Conservation (phyloP, 2,888 invertebrate species). For the Melanostoma mellinum region DNA sequence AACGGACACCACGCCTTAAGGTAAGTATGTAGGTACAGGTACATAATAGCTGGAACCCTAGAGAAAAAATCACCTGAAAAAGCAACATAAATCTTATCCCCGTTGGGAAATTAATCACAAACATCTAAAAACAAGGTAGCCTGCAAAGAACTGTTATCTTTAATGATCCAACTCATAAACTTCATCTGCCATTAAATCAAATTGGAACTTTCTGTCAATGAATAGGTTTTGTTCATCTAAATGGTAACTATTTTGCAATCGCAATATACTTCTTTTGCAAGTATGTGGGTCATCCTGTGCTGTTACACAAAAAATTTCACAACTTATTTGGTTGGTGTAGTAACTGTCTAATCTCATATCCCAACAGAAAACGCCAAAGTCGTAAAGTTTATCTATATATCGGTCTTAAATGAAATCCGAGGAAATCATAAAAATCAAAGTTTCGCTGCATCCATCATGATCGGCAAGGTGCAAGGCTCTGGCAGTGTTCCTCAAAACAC, state of each 20-base stretch:
- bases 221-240: slow-evolving; percentile 21
- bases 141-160: slow-evolving; percentile 30
- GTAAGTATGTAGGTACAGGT: too few species aligned
- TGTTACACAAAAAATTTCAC: background rate
- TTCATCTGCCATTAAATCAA: slow-evolving; percentile 50
- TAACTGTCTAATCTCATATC: background rate
- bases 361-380: slow-evolving; percentile 13
- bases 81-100: too few species aligned
- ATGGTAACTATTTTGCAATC: slow-evolving; percentile 2
- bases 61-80: too few species aligned
- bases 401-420: slow-evolving; percentile 39
- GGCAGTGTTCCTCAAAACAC: slow-evolving; percentile 12
- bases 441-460: slow-evolving; percentile 46
- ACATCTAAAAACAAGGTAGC: background rate
- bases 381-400: slow-evolving; percentile 42
- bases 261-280: background rate
- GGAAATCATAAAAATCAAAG: slow-evolving; percentile 42
- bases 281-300: slow-evolving; percentile 6
- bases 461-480: slow-evolving; percentile 10
- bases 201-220: slow-evolving; percentile 60
- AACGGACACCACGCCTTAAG: too few species aligned
- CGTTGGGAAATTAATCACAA: slow-evolving; percentile 20
- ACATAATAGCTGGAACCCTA: too few species aligned
- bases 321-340: too few species aligned
- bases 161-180: slow-evolving; percentile 47